Conservation (phyloP, 2,888 invertebrate genomes). For the Diarsia brunnea region DNA sequence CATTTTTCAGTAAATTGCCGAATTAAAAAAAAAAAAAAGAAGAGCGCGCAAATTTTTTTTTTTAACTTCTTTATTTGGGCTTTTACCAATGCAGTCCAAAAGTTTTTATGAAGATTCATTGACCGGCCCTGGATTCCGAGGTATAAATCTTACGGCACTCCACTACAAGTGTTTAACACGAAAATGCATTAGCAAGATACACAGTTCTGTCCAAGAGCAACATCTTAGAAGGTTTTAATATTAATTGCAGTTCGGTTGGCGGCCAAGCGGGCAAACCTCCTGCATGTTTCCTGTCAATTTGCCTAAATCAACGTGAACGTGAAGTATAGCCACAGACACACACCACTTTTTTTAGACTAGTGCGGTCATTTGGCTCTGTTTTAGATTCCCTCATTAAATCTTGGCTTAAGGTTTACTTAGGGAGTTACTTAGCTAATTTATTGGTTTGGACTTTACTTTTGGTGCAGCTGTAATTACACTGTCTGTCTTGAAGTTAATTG, state of each 20-base stretch:
- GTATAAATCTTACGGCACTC: too few relatives aligned
- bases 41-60: too few relatives aligned
- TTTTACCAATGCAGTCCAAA: too few relatives aligned
- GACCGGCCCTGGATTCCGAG: too few relatives aligned
- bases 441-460: conserved; percentile 45
- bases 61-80: too few relatives aligned
- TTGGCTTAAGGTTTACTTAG: conserved; percentile 63
- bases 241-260: conserved; percentile 72
- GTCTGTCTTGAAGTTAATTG: conserved; percentile 14
- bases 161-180: not conserved
- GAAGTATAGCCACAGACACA: conserved; percentile 53
- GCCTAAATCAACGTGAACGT: conserved; percentile 70
- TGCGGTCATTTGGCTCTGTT: conserved; percentile 58
- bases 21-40: too few relatives aligned
- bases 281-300: conserved; percentile 73
- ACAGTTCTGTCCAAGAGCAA: conserved; percentile 45
- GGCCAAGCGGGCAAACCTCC: conserved; percentile 65
- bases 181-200: conserved; percentile 33
- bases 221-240: conserved; percentile 72
- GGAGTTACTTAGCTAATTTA: conserved; percentile 60
- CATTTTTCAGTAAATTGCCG: too few relatives aligned
- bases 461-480: conserved; percentile 31
- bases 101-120: too few relatives aligned
- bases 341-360: conserved; percentile 42
- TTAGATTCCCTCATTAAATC: conserved; percentile 62